Conservation (phyloP, 1,140 invertebrate genomes). For the Eumeta japonica region DNA sequence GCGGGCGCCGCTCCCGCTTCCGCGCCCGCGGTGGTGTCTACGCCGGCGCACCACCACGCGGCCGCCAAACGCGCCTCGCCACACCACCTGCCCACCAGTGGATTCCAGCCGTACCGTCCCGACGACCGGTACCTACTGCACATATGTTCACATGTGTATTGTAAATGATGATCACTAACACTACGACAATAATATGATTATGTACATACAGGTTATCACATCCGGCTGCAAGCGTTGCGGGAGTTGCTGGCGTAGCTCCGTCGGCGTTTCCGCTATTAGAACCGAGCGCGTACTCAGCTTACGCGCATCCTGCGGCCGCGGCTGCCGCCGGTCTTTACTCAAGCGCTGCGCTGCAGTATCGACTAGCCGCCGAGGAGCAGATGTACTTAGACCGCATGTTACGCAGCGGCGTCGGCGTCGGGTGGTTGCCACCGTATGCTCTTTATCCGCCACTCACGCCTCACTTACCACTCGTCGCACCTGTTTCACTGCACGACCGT, state of each 20-base stretch:
- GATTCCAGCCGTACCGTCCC: constrained; percentile 52
- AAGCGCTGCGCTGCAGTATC: constrained; percentile 52
- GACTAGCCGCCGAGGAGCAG: constrained; percentile 47
- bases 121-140: constrained; percentile 46
- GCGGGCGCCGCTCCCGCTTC: constrained; percentile 9
- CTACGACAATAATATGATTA: no score
- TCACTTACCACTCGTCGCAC: constrained; percentile 24
- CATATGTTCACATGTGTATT: no score
- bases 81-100: constrained; percentile 45
- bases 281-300: constrained; percentile 44
- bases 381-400: constrained; percentile 50
- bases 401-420: constrained; percentile 33
- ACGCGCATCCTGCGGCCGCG: constrained; percentile 43
- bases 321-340: constrained; percentile 50
- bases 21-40: constrained; percentile 4
- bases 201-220: constrained; percentile 24
- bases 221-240: constrained; percentile 32
- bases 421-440: constrained; percentile 47
- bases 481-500: constrained; percentile 1
- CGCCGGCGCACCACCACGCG: constrained; percentile 16
- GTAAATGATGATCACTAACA: no score
- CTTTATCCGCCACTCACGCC: constrained; percentile 42
- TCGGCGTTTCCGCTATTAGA: constrained; percentile 31
- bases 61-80: constrained; percentile 38
- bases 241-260: constrained; percentile 23